These are phyloP conservation scores for Drosophila pandora DNA, from an alignment of 1,140 invertebrate species.

Conservation along the genomic window DNA sequence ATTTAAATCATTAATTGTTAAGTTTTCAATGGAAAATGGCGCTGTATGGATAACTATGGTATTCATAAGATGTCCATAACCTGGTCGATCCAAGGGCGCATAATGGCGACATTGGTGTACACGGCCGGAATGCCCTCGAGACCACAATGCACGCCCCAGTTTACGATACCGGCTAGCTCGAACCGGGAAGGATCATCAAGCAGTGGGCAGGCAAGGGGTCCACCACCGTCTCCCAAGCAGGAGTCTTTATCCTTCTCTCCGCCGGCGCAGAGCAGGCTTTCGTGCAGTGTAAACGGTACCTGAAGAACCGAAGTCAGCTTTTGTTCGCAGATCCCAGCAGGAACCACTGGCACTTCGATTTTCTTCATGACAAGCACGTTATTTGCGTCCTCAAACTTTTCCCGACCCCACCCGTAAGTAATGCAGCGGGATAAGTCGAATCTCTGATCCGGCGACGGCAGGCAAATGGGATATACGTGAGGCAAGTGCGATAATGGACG, in stretches of 20 bases:
- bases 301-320: no score
- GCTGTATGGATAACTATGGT: no score
- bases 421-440: slow-evolving; percentile 86
- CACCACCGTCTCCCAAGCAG: slow-evolving; percentile 89
- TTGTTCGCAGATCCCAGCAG: slow-evolving; percentile 83
- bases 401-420: slow-evolving; percentile 93
- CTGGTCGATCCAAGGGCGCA: slow-evolving; percentile 45
- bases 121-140: slow-evolving; percentile 89
- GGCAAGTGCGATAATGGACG: slow-evolving; percentile 84
- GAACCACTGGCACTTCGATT: slow-evolving; percentile 85
- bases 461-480: slow-evolving; percentile 87
- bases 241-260: slow-evolving; percentile 89
- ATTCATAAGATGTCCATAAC: no score
- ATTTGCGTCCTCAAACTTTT: slow-evolving; percentile 86
- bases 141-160: slow-evolving; percentile 88
- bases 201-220: slow-evolving; percentile 88
- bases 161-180: slow-evolving; percentile 87
- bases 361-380: slow-evolving; percentile 88
- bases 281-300: no score
- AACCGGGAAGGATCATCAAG: slow-evolving; percentile 83
- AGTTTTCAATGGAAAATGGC: no score
- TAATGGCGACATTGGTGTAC: slow-evolving; percentile 89
- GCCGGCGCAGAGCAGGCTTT: slow-evolving; percentile 85
- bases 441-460: slow-evolving; percentile 71
- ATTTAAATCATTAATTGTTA: no score